Evolutionary conservation across 2,888 invertebrate genomes (phyloP).

Genomic region (Leptopilina myrica): DNA sequence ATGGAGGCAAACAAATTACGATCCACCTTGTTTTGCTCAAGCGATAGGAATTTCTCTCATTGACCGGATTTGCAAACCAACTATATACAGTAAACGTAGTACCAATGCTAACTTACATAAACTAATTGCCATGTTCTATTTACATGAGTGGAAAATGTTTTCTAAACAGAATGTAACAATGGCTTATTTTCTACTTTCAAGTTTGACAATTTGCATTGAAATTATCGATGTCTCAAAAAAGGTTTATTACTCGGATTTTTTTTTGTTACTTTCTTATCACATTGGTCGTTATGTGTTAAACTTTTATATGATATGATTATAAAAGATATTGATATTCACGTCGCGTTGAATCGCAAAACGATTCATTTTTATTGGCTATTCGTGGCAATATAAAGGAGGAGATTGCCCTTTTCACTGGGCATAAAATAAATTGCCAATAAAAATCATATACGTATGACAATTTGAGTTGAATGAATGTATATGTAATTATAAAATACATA

Average conservation of each 20-base stretch:
- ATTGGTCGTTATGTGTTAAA: conserved; percentile 5
- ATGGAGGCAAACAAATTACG: conserved; percentile 27
- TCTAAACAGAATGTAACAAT: not conserved
- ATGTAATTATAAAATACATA: not conserved
- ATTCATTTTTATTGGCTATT: conserved; percentile 17
- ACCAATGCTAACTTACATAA: not conserved
- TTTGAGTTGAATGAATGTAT: not conserved
- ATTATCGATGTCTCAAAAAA: no score
- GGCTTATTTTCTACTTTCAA: not conserved
- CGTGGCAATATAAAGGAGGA: conserved; percentile 12
- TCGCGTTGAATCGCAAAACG: conserved; percentile 9
- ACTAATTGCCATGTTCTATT: not conserved
- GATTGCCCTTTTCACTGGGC: conserved; percentile 6
- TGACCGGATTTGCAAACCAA: not conserved
- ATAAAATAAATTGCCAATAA: conserved; percentile 17
- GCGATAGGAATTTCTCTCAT: conserved; percentile 12
- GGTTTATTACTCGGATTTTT: not conserved
- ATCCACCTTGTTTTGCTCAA: conserved; percentile 22
- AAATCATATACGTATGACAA: not conserved
- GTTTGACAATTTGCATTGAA: no score
- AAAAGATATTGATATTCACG: conserved; percentile 15
- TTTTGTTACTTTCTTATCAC: conserved; percentile 2
- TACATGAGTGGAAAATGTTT: not conserved
- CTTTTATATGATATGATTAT: conserved; percentile 8
- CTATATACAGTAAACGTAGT: not conserved